These are phyloP conservation scores for Melanotaenia trifasciata DNA, from an alignment of 2,797 vertebrate species.

Conservation along the genomic window DNA sequence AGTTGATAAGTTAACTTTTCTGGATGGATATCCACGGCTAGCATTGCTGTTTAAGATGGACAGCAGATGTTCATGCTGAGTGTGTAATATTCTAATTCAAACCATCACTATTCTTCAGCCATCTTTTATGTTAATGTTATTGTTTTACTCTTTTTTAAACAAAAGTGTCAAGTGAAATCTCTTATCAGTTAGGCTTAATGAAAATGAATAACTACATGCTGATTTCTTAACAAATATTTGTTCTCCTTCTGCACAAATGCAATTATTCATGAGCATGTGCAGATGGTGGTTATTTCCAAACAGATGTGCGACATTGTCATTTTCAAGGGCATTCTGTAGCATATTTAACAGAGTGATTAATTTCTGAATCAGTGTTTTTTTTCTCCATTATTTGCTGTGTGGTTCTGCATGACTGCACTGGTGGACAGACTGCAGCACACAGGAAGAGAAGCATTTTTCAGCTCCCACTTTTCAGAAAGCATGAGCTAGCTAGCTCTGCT, in stretches of 20 bases:
- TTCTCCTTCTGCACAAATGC: conserved; percentile 39
- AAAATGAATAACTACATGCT: conserved; percentile 27
- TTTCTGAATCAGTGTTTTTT: conserved; percentile 62
- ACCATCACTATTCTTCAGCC: neutral
- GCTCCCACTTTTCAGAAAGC: conserved; percentile 56
- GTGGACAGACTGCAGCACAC: conserved; percentile 72
- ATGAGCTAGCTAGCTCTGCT: conserved; percentile 47
- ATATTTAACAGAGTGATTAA: conserved; percentile 78
- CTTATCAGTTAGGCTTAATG: conserved; percentile 29
- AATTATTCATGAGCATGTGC: conserved; percentile 65
- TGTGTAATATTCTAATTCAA: conserved; percentile 14
- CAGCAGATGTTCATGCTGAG: conserved; percentile 19
- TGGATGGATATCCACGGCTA: conserved; percentile 63
- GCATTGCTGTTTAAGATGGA: conserved; percentile 1
- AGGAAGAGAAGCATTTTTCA: conserved; percentile 64
- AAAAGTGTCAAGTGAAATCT: conserved; percentile 5
- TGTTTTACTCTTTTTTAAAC: neutral
- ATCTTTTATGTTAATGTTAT: neutral
- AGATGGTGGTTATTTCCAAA: conserved; percentile 68
- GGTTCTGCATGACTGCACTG: conserved; percentile 61
- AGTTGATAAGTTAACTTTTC: conserved; percentile 62
- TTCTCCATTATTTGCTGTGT: conserved; percentile 56
- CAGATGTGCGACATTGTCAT: conserved; percentile 72
- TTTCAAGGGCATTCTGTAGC: conserved; percentile 68
- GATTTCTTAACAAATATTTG: conserved; percentile 59